These are phyloP conservation scores for Trichopria drosophilae DNA, from an alignment of 2,888 invertebrate genomes.

Conservation along the genomic window DNA sequence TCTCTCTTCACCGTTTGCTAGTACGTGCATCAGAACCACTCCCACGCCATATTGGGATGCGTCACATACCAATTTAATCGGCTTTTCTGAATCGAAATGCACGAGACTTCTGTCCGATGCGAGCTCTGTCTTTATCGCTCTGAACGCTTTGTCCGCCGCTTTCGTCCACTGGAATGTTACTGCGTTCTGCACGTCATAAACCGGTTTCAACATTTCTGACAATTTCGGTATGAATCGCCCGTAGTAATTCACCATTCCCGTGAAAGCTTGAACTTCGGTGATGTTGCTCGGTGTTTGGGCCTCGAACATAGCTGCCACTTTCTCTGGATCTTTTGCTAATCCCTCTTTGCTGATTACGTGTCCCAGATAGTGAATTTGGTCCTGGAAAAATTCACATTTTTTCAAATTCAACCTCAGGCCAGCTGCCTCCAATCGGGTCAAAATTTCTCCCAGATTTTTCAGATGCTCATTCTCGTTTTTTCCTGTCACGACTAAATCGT, in stretches of 20 bases:
- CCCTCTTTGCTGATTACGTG: conserved; percentile 46
- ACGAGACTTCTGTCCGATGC: no score
- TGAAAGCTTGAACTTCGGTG: conserved; percentile 40
- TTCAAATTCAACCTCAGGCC: conserved; percentile 40
- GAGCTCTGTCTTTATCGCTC: conserved; percentile 41
- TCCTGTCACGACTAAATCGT: conserved; percentile 43
- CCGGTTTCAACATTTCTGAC: conserved; percentile 39
- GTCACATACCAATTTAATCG: conserved; percentile 5
- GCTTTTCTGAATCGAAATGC: background rate
- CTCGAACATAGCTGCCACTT: conserved; percentile 44
- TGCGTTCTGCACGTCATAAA: conserved; percentile 41
- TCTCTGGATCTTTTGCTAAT: conserved; percentile 44
- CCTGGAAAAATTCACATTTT: conserved; percentile 45
- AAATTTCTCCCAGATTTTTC: conserved; percentile 36
- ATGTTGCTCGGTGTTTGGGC: conserved; percentile 38
- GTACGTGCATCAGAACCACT: conserved; percentile 38
- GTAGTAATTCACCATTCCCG: conserved; percentile 53
- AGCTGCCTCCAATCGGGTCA: conserved; percentile 34
- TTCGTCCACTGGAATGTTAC: conserved; percentile 25
- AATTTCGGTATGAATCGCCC: conserved; percentile 47
- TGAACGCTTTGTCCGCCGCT: conserved; percentile 42
- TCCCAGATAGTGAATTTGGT: conserved; percentile 42
- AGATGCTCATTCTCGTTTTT: conserved; percentile 36
- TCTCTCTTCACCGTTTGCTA: conserved; percentile 38
- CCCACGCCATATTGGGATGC: conserved; percentile 38